Base-by-base conservation (phyloP, 2,888 invertebrate genomes). In the Macaria notata region DNA sequence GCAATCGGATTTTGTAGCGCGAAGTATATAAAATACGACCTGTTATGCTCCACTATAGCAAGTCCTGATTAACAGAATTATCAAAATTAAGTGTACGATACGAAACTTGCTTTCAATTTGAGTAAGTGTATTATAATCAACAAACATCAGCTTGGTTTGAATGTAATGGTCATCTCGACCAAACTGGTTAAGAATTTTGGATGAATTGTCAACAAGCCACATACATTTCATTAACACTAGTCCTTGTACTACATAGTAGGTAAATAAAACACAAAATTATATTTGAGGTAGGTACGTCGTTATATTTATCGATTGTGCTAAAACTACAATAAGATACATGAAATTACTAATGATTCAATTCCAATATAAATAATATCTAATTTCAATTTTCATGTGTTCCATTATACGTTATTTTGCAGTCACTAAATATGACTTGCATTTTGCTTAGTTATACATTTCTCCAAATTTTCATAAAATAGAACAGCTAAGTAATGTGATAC, bases 301-400 rank as follows among this genome's bases (percentile, higher is more conserved):
- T 89, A 86, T 89, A 90, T 89, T 87, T 89, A 90, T 90, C 88
- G 83, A 91, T 85, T 88, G 90, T 88, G 80, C 86, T 87, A 87
- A 88, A 86, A 86, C 91, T 91, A 91, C 88, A 84, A 83, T 91
- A 88, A 89, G 87, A 78, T 90, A 90, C 85, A 86, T 89, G 54
- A 88, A 87, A 88, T 86, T 84, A 86, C 77, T 76, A 76, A 88
- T 88, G 86, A 87, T 79, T 71, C 86, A 88, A 88, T 88, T 88
- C 86, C 83, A 85, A 84, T 82, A 78, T 42, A 54, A 62, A 56
- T 63, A 64, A 55, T 54, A 53, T 78, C 88, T 89, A 89, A 88
- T 89, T 88, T 89, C 89, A 89, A 81, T 44, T 86, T 81, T 85
- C 89, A 90, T 90, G 88, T 89, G 88, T 88, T 84, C 71, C 71